A percentile compares a stretch with the other conserved stretches of the same genome.
Evolutionary conservation across 2,113 vertebrate species (phyloP).

Genomic region (Oncorhynchus tshawytscha): DNA sequence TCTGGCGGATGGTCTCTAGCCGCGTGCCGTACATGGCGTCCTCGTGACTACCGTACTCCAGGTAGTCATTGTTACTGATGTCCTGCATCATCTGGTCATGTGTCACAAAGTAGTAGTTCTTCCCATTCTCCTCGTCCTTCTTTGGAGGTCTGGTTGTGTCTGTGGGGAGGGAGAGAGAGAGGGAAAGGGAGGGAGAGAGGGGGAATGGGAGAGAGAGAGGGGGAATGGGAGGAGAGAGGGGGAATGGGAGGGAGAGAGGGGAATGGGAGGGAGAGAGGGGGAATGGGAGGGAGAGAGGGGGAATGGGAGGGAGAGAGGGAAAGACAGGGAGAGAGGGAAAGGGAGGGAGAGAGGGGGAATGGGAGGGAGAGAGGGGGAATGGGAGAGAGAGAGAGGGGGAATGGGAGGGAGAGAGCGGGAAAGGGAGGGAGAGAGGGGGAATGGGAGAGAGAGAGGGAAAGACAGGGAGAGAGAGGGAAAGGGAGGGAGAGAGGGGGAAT

Average conservation of each 20-base stretch:
- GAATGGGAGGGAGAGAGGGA: background rate
- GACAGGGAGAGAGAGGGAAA: rapidly evolving
- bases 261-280: no score
- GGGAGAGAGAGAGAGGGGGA: background rate
- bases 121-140: constrained; percentile 93
- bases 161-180: constrained; percentile 36
- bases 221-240: no score
- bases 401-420: no score
- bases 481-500: no score
- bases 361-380: no score
- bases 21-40: constrained; percentile 92
- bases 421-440: no score
- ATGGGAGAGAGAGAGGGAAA: rapidly evolving
- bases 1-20: constrained; percentile 91
- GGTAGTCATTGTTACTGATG: constrained; percentile 91
- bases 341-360: no score
- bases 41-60: constrained; percentile 92
- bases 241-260: no score
- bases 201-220: no score
- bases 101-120: constrained; percentile 91
- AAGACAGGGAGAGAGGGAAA: no score
- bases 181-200: no score
- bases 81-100: constrained; percentile 97
- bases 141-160: constrained; percentile 92
- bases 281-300: no score